These are phyloP conservation scores for Todiramphus chloris DNA, from an alignment of 2,113 vertebrate genomes.

Conservation along the genomic window DNA sequence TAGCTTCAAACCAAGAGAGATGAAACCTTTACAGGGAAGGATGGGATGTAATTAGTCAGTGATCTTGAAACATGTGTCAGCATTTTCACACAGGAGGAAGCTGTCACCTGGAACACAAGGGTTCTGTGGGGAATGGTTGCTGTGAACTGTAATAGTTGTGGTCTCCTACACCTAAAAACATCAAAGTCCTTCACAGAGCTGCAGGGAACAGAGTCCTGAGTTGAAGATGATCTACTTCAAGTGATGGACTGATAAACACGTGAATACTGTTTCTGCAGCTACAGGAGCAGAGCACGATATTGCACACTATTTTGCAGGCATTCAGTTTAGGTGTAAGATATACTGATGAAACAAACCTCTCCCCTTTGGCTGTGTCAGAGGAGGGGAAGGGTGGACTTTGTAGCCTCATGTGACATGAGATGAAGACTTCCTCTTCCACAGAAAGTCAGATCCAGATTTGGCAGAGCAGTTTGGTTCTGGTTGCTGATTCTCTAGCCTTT, in stretches of 20 bases:
- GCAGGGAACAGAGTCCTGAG: not conserved
- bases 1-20: not conserved
- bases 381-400: not conserved
- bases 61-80: not conserved
- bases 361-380: not conserved
- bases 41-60: not conserved
- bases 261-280: not conserved
- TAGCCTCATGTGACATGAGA: not conserved
- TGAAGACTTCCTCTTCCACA: not conserved
- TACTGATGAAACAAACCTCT: not conserved
- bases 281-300: not conserved
- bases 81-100: not conserved
- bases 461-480: not conserved
- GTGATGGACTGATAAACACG: not conserved
- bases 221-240: not conserved
- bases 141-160: not conserved
- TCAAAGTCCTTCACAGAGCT: not conserved
- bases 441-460: not conserved
- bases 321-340: not conserved
- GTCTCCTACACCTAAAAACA: not conserved
- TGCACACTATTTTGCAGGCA: not conserved
- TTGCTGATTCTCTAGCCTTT: not conserved
- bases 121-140: fast-evolving
- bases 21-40: not conserved
- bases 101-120: not conserved